A percentile compares a stretch with the other conserved stretches of the same genome.
phyloP scores from a whole-genome alignment of 1,140 invertebrate genomes.

The Neuroterus valhalla region DNA sequence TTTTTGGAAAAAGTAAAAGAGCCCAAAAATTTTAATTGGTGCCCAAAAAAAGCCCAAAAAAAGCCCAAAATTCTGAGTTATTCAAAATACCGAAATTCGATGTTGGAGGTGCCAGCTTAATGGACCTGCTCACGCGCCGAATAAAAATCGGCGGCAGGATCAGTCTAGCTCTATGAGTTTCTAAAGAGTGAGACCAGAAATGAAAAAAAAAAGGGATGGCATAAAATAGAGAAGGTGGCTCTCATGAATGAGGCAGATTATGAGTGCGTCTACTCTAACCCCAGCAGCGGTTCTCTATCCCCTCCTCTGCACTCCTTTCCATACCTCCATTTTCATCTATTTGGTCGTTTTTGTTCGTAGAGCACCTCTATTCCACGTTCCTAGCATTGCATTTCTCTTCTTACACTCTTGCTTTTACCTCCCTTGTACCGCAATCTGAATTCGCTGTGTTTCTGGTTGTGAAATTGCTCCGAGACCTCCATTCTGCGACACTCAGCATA shows the following conservation, averaged over 20 bases:
- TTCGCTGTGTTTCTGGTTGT: conserved; percentile 52
- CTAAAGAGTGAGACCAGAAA: conserved; percentile 34
- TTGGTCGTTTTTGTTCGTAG: background rate
- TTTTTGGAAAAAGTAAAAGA: too few relatives aligned
- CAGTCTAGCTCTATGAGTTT: conserved; percentile 4
- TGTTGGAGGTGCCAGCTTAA: too few relatives aligned
- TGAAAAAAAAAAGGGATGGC: conserved; percentile 38
- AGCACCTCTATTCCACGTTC: conserved; percentile 11
- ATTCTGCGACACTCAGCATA: conserved; percentile 11
- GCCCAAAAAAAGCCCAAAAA: too few relatives aligned
- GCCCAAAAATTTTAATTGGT: too few relatives aligned
- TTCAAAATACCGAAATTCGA: too few relatives aligned
- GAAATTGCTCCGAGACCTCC: conserved; percentile 48
- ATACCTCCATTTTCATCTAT: background rate
- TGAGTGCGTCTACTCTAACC: conserved; percentile 48
- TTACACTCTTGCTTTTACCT: conserved; percentile 32
- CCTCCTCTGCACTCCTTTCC: background rate
- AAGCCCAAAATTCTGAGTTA: too few relatives aligned
- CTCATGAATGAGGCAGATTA: conserved; percentile 48
- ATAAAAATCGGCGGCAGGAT: too few relatives aligned
- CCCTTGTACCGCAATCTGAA: conserved; percentile 52
- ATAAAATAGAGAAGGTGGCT: conserved; percentile 33
- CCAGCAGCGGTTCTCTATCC: conserved; percentile 41
- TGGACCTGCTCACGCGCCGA: too few relatives aligned
- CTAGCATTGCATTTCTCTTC: conserved; percentile 25